A percentile compares a stretch with the other conserved stretches of the same genome.
Conservation (phyloP, 2,113 vertebrate species). For the Eretmochelys imbricata region DNA sequence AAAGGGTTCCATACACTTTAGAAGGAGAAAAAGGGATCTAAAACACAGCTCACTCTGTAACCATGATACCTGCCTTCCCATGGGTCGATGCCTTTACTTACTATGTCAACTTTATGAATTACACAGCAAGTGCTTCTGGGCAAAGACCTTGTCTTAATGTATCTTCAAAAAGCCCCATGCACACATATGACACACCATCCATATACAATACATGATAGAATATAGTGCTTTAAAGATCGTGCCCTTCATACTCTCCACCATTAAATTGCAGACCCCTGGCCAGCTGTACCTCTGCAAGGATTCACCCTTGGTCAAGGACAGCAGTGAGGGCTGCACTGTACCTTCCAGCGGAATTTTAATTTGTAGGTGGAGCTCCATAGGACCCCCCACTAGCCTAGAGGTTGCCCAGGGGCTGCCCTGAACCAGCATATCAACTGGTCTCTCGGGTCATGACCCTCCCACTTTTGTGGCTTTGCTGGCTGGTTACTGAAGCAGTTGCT, state of each 20-base stretch:
- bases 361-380: not conserved
- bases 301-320: not conserved
- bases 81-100: not conserved
- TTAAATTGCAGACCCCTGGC: not conserved
- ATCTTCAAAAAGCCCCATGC: not conserved
- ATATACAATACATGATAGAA: not conserved
- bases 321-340: not conserved
- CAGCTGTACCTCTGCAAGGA: not conserved
- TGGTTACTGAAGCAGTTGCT: not conserved
- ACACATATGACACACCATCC: not conserved
- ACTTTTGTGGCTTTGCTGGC: not conserved
- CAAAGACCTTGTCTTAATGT: not conserved
- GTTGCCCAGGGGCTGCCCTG: not conserved
- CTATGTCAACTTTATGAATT: not conserved
- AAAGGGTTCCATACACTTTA: fast-evolving
- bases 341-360: not conserved
- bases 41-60: not conserved
- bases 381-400: not conserved
- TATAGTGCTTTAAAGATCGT: not conserved
- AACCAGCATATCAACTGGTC: not conserved
- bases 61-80: not conserved
- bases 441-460: not conserved
- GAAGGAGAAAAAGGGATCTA: not conserved
- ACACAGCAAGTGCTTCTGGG: not conserved
- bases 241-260: not conserved